Base-by-base conservation (phyloP, 2,888 invertebrate genomes). In the Lamproptera curius region DNA sequence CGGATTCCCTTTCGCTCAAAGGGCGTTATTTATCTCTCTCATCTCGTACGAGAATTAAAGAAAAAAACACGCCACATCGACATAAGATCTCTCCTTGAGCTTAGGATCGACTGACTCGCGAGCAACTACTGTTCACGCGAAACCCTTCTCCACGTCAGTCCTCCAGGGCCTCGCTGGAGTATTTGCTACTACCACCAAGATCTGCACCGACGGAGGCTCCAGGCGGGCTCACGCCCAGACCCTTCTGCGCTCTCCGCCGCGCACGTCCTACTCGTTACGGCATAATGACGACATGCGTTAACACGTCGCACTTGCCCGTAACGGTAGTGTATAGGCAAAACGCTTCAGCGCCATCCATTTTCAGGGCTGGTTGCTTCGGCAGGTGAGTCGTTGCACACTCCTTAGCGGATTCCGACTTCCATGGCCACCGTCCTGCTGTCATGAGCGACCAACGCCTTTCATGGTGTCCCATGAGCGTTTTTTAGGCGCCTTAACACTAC, bases 401-500 rank as follows among this genome's bases (percentile, higher is more conserved):
- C 77, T 82, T 79, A 88, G 89, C 90, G 90, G 91, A 85, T 89
- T 89, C 89, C 91, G 89, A 92, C 92, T 92, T 92, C 91, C 91
- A 91, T 91, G 91, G 90, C 90, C 91, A 91, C 91, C 90, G 90
- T 90, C 91, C 90, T 91, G 90, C 46, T 91, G 91, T 90, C 89
- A 84, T 76, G 72, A 90, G 85, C 87, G 82, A 90, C 87, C 88
- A 89, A 90, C 89, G 81, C 89, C 90, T 65, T 65, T 63, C 53
- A 51, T 58, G 58, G 61, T 56, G 53, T 58, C 56, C 66, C 55
- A 56, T 69, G 60, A 66, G 90, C 89, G 89, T 89, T 84, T 79
- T 89, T n/a, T n/a, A n/a, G 90, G 90, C 90, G 86, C 91, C n/a
- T 90, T 91, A 91, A 89, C 87, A 89, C 87, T 75, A 80, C 90